Percentiles rank a stretch among this genome's conserved stretches.
Conservation (phyloP, 1,140 invertebrate species). For the Adoxophyes honmai region DNA sequence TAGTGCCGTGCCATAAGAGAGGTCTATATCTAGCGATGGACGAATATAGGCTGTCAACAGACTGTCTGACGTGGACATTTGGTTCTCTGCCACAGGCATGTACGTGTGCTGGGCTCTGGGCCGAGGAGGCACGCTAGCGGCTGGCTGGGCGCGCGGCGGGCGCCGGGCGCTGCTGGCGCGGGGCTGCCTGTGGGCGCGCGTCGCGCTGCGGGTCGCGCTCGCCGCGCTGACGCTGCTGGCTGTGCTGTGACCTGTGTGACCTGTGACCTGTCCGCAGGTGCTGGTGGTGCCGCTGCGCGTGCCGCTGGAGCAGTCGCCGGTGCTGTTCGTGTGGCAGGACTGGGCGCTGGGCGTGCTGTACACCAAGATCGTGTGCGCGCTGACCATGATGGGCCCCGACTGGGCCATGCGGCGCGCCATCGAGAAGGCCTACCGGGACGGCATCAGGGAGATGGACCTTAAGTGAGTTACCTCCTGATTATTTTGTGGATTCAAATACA, state of each 20-base stretch:
- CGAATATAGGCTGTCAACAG: too few relatives aligned
- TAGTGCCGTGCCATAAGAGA: too few relatives aligned
- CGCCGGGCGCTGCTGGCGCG: conserved; percentile 86
- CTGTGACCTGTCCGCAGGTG: not conserved
- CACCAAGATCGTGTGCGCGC: conserved; percentile 97
- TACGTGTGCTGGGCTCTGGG: conserved; percentile 95
- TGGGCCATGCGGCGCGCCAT: conserved; percentile 94
- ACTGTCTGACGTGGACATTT: too few relatives aligned
- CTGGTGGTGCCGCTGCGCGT: conserved; percentile 95
- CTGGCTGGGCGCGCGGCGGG: conserved; percentile 93
- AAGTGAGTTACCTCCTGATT: conserved; percentile 73
- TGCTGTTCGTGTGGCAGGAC: conserved; percentile 97
- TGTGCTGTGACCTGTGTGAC: conserved; percentile 63
- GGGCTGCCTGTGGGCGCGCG: conserved; percentile 85
- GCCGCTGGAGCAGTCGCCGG: conserved; percentile 94
- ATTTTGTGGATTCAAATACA: too few relatives aligned
- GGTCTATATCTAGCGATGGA: too few relatives aligned
- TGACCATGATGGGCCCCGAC: conserved; percentile 98
- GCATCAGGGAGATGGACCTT: conserved; percentile 94
- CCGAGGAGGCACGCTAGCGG: conserved; percentile 86
- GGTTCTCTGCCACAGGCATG: conserved; percentile 77
- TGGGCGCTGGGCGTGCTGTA: conserved; percentile 98
- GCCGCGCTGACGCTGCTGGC: conserved; percentile 83
- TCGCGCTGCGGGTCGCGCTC: conserved; percentile 83
- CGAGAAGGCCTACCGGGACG: conserved; percentile 93